Base-by-base conservation (phyloP, 2,888 invertebrate genomes). In the Dusona sp. region DNA sequence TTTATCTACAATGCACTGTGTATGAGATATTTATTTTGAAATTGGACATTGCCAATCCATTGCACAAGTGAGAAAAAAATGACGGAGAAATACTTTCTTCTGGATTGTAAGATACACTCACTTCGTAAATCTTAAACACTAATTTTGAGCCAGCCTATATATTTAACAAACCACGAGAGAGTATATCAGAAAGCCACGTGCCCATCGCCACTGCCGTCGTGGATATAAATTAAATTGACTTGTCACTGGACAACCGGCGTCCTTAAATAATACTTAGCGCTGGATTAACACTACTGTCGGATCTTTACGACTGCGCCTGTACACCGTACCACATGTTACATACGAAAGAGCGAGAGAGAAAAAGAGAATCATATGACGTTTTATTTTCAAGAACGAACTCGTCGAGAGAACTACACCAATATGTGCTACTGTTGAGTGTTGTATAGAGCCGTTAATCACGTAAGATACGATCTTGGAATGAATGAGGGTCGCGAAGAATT, bases 191-290 rank as follows among this genome's bases (percentile, higher is more conserved):
- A 80, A 79, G 70, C 83, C 67, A 83, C 74, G 79, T 74, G 85
- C 83, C 83, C 79, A 73, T 85, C 75, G 74, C 75, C 88, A 70
- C 84, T 86, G 81, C 84, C 81, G 86, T 70, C 82, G 81, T 81
- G 83, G 84, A 88, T 88, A 92, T 91, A 92, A 92, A 92, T 92
- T 91, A 92, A 91, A 91, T 92, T 89, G 91, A 90, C 90, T 91
- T 90, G 91, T 91, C 91, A 90, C 87, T 88, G 89, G 86, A 81
- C 83, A 81, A 73, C 85, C 86, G 87, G 86, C 88, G 90, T 84
- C 90, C 87, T 89, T 90, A 91, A 92, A 92, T 92, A 92, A 91
- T 91, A 90, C 91, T 90, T 90, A 90, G 89, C 90, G 88, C 84
- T 89, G 90, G 90, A 90, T 92, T 91, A 92, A 89, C 90, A 84